A percentile compares a stretch with the other conserved stretches of the same genome.
Evolutionary conservation across 2,113 vertebrate genomes (phyloP).

Genomic region (Nyctereutes procyonoides): DNA sequence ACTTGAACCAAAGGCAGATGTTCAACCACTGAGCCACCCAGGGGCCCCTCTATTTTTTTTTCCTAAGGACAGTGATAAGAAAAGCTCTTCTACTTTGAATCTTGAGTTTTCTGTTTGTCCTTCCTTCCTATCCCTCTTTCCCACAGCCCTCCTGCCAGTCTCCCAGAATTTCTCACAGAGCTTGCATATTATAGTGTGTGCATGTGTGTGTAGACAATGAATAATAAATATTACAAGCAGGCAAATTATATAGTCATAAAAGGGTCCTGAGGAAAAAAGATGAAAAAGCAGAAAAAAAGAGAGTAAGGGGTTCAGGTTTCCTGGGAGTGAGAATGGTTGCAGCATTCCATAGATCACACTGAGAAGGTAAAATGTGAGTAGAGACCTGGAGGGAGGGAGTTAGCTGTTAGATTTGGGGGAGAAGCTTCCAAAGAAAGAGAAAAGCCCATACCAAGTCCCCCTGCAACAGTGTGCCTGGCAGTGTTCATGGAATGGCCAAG

Average conservation of each 20-base stretch:
- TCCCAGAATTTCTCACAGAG: neutral
- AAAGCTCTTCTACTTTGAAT: neutral
- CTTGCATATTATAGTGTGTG: neutral
- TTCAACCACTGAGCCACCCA: too few species aligned
- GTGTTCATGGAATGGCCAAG: neutral
- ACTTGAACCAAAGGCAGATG: too few species aligned
- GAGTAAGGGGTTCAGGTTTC: neutral
- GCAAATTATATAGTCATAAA: neutral
- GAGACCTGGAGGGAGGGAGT: neutral
- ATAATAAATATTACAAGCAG: neutral
- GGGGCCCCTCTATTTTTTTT: too few species aligned
- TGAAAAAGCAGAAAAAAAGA: neutral
- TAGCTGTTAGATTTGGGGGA: neutral
- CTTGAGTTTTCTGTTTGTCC: neutral
- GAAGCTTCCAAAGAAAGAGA: neutral
- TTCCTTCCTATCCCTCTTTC: neutral
- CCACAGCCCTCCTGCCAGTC: fast-evolving
- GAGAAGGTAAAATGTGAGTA: neutral
- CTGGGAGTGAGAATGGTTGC: neutral
- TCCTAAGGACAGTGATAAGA: neutral
- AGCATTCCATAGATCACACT: neutral
- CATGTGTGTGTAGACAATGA: neutral
- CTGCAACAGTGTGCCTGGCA: fast-evolving
- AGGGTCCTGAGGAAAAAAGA: neutral
- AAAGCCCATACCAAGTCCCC: too few species aligned